Conservation (phyloP, 2,888 invertebrate species). For the Amiota minor region DNA sequence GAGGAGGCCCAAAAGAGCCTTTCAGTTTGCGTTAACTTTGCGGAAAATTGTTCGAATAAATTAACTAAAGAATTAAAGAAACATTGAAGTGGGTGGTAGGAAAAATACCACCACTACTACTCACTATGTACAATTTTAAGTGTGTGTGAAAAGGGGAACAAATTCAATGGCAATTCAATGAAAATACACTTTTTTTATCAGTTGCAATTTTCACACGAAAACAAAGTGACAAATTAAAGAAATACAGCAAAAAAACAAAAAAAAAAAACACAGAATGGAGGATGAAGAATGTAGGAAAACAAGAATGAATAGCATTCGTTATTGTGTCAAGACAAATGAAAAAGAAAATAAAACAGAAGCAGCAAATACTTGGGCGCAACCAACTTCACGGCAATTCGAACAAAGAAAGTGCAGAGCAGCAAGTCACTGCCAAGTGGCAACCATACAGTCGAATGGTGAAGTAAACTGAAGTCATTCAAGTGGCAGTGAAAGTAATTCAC, state of each 20-base stretch:
- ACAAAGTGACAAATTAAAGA: background rate
- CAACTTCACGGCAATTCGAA: slow-evolving; percentile 25
- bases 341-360: slow-evolving; percentile 3
- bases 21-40: slow-evolving; percentile 64
- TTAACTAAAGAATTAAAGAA: slow-evolving; percentile 38
- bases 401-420: background rate
- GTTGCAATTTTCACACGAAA: slow-evolving; percentile 7
- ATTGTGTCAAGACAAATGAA: background rate
- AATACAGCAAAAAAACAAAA: background rate
- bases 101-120: too few relatives aligned
- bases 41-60: slow-evolving; percentile 65
- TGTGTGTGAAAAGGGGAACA: too few relatives aligned
- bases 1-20: slow-evolving; percentile 51
- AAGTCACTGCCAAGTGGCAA: too few relatives aligned
- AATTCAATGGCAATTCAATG: background rate
- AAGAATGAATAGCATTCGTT: too few relatives aligned
- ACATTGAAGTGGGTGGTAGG: too few relatives aligned
- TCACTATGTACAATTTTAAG: too few relatives aligned
- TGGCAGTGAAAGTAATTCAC: too few relatives aligned
- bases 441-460: too few relatives aligned
- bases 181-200: slow-evolving; percentile 14
- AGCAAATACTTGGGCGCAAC: background rate
- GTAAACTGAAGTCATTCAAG: too few relatives aligned
- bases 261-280: too few relatives aligned
- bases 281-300: too few relatives aligned